These are phyloP conservation scores for Danio albolineatus DNA, from an alignment of 2,797 vertebrate species.

Conservation along the genomic window DNA sequence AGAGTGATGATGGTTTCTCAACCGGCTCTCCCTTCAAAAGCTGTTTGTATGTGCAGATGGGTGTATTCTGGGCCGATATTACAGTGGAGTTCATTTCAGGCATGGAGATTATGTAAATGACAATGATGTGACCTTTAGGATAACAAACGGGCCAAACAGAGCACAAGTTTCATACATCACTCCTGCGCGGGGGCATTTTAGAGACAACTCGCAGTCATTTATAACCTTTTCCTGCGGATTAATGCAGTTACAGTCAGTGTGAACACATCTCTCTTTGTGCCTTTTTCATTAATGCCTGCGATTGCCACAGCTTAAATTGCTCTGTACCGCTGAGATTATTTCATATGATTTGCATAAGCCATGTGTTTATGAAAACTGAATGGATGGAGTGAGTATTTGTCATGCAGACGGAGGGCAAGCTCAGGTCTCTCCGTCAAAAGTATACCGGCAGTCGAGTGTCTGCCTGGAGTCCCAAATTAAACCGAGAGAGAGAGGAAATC, in stretches of 20 bases:
- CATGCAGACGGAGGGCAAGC: constrained; percentile 64
- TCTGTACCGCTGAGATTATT: constrained; percentile 77
- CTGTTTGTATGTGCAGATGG: not conserved
- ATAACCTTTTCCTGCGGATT: constrained; percentile 86
- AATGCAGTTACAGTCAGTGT: constrained; percentile 81
- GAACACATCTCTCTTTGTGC: constrained; percentile 69
- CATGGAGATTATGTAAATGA: constrained; percentile 90
- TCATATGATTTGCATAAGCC: constrained; percentile 85
- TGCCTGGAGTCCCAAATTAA: constrained; percentile 78
- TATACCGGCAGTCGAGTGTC: constrained; percentile 64
- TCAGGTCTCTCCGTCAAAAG: constrained; percentile 76
- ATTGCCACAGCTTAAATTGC: constrained; percentile 78
- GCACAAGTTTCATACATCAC: constrained; percentile 95
- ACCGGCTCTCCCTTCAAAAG: constrained; percentile 63
- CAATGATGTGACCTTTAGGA: constrained; percentile 90
- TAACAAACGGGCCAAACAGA: constrained; percentile 85
- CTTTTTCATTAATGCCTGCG: constrained; percentile 77
- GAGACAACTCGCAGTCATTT: constrained; percentile 84
- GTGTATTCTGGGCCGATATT: constrained; percentile 75
- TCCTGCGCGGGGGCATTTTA: constrained; percentile 76
- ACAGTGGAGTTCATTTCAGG: constrained; percentile 72
- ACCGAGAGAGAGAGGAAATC: constrained; percentile 70
- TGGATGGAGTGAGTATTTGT: constrained; percentile 80
- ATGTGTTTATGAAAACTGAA: constrained; percentile 80
- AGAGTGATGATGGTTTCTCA: constrained; percentile 87